Percentiles rank a stretch among this genome's conserved stretches.
These are phyloP conservation scores for Drosophila tristis DNA, from an alignment of 1,140 invertebrate genomes.

Conservation along the genomic window DNA sequence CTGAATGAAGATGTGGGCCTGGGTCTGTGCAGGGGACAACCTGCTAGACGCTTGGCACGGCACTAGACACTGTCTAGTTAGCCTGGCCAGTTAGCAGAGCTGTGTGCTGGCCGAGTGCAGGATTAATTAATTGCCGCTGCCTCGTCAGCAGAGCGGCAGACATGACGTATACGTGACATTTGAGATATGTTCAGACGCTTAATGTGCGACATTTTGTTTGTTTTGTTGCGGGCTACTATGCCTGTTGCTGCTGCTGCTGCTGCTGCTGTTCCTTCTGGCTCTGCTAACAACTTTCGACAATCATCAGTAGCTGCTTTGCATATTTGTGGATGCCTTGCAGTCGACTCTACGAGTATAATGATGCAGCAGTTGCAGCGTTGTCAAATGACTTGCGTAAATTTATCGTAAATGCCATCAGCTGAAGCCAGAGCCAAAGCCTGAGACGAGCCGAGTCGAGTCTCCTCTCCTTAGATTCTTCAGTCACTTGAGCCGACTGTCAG, in stretches of 20 bases:
- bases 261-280: slow-evolving; percentile 2
- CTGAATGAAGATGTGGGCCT: slow-evolving; percentile 68
- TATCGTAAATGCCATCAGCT: slow-evolving; percentile 83
- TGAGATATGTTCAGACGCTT: slow-evolving; percentile 78
- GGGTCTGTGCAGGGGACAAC: slow-evolving; percentile 23
- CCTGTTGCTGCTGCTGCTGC: neutral
- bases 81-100: slow-evolving; percentile 19
- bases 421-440: slow-evolving; percentile 24
- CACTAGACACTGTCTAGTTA: slow-evolving; percentile 49
- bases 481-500: slow-evolving; percentile 25
- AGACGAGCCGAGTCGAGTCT: neutral
- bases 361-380: slow-evolving; percentile 67
- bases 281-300: slow-evolving; percentile 60
- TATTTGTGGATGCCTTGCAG: slow-evolving; percentile 57
- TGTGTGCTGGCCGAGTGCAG: slow-evolving; percentile 56
- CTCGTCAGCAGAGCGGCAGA: slow-evolving; percentile 48
- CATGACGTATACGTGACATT: slow-evolving; percentile 81
- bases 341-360: slow-evolving; percentile 59
- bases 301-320: slow-evolving; percentile 64
- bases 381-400: slow-evolving; percentile 84
- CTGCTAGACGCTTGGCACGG: slow-evolving; percentile 26
- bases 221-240: slow-evolving; percentile 32
- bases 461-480: slow-evolving; percentile 32
- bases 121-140: slow-evolving; percentile 76
- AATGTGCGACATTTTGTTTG: slow-evolving; percentile 82